These are phyloP conservation scores for Phrynocephalus guinanensis DNA, from an alignment of 2,797 vertebrate species.

Conservation along the genomic window DNA sequence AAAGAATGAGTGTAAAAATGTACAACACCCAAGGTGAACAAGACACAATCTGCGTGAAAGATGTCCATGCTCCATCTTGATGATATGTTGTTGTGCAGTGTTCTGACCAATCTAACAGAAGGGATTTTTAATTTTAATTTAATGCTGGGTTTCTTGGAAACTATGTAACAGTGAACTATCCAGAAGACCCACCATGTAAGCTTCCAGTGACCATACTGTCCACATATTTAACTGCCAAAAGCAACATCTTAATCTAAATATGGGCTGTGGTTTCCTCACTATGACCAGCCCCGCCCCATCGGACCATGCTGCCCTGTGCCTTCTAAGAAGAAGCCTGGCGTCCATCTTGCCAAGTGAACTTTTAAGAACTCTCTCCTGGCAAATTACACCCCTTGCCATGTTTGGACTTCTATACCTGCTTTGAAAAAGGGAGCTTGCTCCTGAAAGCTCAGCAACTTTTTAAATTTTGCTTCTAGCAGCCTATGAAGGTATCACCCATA, in stretches of 20 bases:
- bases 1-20: constrained; percentile 84
- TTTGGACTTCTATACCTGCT: too few species aligned
- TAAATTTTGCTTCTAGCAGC: too few species aligned
- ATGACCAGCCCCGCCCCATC: not conserved
- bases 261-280: too few species aligned
- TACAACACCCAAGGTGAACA: constrained; percentile 92
- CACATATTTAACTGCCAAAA: constrained; percentile 1
- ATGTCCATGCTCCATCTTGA: constrained; percentile 83
- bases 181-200: not conserved
- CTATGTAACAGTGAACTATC: not conserved
- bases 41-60: constrained; percentile 76
- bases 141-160: constrained; percentile 5
- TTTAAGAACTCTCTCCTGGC: too few species aligned
- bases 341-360: too few species aligned
- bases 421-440: too few species aligned
- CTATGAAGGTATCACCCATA: too few species aligned
- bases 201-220: not conserved
- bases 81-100: constrained; percentile 82
- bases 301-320: too few species aligned
- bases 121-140: not conserved
- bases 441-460: too few species aligned
- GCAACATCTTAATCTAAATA: not conserved
- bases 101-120: constrained; percentile 85
- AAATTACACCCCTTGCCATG: too few species aligned
- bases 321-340: too few species aligned